These are phyloP conservation scores for Ips nitidus DNA, from an alignment of 1,140 invertebrate species.

Conservation along the genomic window DNA sequence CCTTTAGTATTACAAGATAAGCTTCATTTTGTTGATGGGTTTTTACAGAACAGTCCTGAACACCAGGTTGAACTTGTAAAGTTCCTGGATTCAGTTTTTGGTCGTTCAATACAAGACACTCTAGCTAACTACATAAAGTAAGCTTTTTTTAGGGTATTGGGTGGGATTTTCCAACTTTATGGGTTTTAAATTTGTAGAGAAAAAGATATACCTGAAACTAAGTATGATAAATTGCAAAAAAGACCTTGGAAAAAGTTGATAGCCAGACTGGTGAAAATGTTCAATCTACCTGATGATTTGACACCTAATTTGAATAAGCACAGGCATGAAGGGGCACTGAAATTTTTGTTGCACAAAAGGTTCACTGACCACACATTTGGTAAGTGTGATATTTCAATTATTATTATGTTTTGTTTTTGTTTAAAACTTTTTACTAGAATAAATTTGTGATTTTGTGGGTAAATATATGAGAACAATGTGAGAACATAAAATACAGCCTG, in stretches of 20 bases:
- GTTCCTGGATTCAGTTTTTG: constrained; percentile 63
- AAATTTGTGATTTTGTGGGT: too few species aligned
- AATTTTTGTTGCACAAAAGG: constrained; percentile 65
- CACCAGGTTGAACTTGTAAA: constrained; percentile 61
- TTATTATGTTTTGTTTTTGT: constrained; percentile 19
- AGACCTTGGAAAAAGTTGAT: constrained; percentile 65
- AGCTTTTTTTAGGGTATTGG: background rate
- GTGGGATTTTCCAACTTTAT: too few species aligned
- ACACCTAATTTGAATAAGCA: constrained; percentile 66
- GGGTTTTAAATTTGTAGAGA: constrained; percentile 26
- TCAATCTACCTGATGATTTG: constrained; percentile 60
- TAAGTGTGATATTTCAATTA: constrained; percentile 51
- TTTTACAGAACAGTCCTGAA: constrained; percentile 60
- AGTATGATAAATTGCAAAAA: constrained; percentile 59
- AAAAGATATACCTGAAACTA: constrained; percentile 60
- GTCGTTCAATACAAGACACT: constrained; percentile 35
- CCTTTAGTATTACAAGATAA: constrained; percentile 76
- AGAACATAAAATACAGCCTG: too few species aligned
- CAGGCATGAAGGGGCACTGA: constrained; percentile 64
- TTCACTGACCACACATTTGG: constrained; percentile 63
- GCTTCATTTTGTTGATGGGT: constrained; percentile 65
- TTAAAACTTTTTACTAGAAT: too few species aligned
- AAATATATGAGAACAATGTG: too few species aligned
- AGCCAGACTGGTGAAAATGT: constrained; percentile 61
- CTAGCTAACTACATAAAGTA: constrained; percentile 40